phyloP scores from a whole-genome alignment of 1,140 invertebrate genomes.

The Orussus abietinus region DNA sequence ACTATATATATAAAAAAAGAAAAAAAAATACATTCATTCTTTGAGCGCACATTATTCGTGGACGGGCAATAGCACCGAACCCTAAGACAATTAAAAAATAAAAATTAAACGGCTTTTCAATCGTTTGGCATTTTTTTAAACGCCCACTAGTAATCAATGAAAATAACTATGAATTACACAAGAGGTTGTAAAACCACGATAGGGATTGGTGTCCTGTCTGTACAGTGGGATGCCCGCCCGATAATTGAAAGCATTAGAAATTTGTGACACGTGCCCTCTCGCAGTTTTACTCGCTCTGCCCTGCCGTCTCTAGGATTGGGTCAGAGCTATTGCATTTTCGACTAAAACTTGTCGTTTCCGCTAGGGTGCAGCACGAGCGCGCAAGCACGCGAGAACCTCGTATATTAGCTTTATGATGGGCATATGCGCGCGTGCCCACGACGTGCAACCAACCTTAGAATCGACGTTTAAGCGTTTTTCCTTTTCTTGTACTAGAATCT shows the following conservation, averaged over 20 bases:
- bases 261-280: conserved; percentile 8
- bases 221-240: conserved; percentile 21
- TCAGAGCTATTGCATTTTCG: conserved; percentile 16
- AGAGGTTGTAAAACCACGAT: background rate
- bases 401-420: background rate
- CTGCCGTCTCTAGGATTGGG: conserved; percentile 17
- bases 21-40: conserved; percentile 4
- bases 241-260: conserved; percentile 19
- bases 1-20: conserved; percentile 3
- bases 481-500: conserved; percentile 20
- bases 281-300: conserved; percentile 8
- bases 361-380: background rate
- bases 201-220: conserved; percentile 5
- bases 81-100: conserved; percentile 1
- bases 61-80: too few species aligned
- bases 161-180: background rate
- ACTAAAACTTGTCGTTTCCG: background rate
- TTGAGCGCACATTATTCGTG: conserved; percentile 2
- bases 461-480: conserved; percentile 16
- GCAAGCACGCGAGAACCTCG: background rate
- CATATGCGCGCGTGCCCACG: background rate
- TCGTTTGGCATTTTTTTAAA: background rate
- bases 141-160: background rate
- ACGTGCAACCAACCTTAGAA: background rate
- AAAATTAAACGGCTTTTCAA: conserved; percentile 1